These are phyloP conservation scores for Octodonta nipae DNA, from an alignment of 2,888 invertebrate genomes.

Conservation along the genomic window DNA sequence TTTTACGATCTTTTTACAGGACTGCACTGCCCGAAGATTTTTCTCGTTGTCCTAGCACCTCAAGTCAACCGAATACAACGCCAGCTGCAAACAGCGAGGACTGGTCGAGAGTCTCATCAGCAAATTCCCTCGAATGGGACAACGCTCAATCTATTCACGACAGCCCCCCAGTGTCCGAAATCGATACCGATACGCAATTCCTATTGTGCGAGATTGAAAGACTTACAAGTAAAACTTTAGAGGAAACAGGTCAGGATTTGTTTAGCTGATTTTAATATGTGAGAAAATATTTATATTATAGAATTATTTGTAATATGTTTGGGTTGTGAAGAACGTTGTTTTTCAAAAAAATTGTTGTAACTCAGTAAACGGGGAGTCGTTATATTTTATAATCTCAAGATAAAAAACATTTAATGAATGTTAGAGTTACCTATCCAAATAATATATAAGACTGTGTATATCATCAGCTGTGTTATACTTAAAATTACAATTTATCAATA, in stretches of 20 bases:
- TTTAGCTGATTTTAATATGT: conserved; percentile 29
- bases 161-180: conserved; percentile 36
- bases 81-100: conserved; percentile 30
- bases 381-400: too few relatives aligned
- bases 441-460: too few relatives aligned
- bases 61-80: conserved; percentile 22
- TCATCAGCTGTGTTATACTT: too few relatives aligned
- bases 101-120: conserved; percentile 50
- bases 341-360: too few relatives aligned
- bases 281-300: too few relatives aligned
- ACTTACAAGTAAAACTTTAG: conserved; percentile 49
- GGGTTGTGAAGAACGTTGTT: too few relatives aligned
- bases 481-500: too few relatives aligned
- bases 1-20: too few relatives aligned
- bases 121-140: conserved; percentile 58
- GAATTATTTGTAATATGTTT: too few relatives aligned
- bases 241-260: conserved; percentile 45
- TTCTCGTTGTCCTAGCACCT: conserved; percentile 19
- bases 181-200: conserved; percentile 52
- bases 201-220: conserved; percentile 53
- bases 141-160: conserved; percentile 37
- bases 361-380: too few relatives aligned
- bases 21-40: conserved; percentile 23
- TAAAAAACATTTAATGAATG: too few relatives aligned
- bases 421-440: too few relatives aligned